These are phyloP conservation scores for Embidobia sp. DNA, from an alignment of 2,888 invertebrate genomes.

Conservation along the genomic window DNA sequence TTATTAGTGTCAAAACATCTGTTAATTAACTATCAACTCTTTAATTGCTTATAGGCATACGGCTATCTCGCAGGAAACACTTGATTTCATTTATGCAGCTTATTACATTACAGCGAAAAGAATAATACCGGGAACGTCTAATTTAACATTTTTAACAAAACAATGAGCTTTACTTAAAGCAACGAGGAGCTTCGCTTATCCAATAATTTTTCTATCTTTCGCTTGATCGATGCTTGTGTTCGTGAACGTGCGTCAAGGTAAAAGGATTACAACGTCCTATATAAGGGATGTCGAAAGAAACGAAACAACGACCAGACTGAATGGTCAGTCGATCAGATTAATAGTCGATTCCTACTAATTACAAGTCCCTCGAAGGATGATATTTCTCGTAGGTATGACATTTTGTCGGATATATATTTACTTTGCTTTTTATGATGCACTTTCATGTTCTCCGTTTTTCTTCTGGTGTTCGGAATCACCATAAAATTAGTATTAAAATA, in stretches of 20 bases:
- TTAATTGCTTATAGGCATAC: too few species aligned
- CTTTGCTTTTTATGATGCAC: constrained; percentile 54
- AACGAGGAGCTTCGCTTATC: constrained; percentile 8
- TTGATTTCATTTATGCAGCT: too few species aligned
- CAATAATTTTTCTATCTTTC: constrained; percentile 26
- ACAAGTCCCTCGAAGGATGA: constrained; percentile 68
- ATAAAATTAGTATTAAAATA: background rate
- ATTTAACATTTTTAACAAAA: too few species aligned
- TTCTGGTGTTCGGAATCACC: background rate
- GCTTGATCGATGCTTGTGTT: constrained; percentile 33
- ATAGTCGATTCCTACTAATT: constrained; percentile 77
- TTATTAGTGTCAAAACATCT: constrained; percentile 48
- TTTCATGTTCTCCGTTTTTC: constrained; percentile 35
- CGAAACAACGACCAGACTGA: constrained; percentile 68
- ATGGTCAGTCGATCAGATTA: constrained; percentile 71
- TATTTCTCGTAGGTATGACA: constrained; percentile 56
- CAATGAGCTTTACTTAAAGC: background rate
- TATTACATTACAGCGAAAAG: too few species aligned
- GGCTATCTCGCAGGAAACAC: too few species aligned
- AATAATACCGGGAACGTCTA: too few species aligned
- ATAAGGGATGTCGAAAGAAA: constrained; percentile 72
- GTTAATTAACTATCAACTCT: constrained; percentile 27
- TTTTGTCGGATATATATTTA: constrained; percentile 35
- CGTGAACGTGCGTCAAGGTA: constrained; percentile 48
- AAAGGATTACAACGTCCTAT: constrained; percentile 67